Percentiles rank a stretch among this genome's conserved stretches.
Conservation (phyloP, 2,113 vertebrate species). For the Microcebus jonahi region DNA sequence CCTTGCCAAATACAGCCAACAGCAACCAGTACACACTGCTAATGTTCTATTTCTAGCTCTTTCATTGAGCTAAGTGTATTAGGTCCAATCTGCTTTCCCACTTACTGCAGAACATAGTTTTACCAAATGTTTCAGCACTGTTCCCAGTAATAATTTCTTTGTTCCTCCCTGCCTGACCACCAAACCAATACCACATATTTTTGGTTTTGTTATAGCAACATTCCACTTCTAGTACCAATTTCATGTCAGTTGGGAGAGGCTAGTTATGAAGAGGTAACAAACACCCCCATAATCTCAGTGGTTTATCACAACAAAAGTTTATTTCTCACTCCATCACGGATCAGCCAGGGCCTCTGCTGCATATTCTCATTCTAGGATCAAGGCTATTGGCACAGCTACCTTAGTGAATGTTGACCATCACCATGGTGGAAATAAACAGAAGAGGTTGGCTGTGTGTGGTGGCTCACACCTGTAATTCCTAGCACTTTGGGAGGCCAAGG, state of each 20-base stretch:
- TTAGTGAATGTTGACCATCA: neutral
- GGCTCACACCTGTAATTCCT: too few species aligned
- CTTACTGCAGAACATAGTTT: neutral
- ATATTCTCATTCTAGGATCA: too few species aligned
- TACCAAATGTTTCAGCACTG: neutral
- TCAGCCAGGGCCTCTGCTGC: neutral
- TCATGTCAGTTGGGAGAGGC: neutral
- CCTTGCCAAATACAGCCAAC: neutral
- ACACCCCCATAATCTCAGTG: neutral
- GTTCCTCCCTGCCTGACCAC: neutral
- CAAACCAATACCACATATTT: neutral
- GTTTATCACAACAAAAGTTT: neutral
- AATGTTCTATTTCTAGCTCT: neutral
- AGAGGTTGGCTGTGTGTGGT: too few species aligned
- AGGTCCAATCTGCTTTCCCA: neutral
- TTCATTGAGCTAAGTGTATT: neutral
- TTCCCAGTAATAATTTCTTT: neutral
- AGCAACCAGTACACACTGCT: neutral
- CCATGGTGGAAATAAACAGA: neutral
- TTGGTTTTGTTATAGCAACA: neutral
- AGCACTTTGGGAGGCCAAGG: too few species aligned
- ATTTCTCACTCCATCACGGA: neutral
- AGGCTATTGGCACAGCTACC: neutral
- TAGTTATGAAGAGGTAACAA: neutral
- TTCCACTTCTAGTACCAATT: neutral